Evolutionary conservation across 2,888 invertebrate species (phyloP).

Genomic region (Acronicta aceris): DNA sequence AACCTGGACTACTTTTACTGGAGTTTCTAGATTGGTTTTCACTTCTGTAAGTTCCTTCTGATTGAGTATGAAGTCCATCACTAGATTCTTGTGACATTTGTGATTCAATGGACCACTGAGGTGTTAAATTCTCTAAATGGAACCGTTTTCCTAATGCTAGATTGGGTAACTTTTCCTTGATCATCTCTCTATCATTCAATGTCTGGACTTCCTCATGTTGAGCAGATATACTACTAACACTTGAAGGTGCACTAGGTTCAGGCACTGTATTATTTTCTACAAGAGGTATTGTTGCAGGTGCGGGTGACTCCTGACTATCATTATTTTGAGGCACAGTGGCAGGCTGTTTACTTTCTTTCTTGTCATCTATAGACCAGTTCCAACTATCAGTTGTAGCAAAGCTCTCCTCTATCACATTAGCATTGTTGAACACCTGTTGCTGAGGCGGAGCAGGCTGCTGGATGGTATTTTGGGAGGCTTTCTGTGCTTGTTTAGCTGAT

Average conservation of each 20-base stretch:
- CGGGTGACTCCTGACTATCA: conserved; percentile 54
- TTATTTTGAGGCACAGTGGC: conserved; percentile 46
- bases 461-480: conserved; percentile 56
- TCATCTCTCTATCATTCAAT: conserved; percentile 78
- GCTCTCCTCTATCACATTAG: conserved; percentile 89
- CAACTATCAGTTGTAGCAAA: conserved; percentile 89
- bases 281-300: conserved; percentile 53
- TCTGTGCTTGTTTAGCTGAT: conserved; percentile 77
- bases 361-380: conserved; percentile 90
- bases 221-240: conserved; percentile 53
- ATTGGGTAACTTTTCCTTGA: conserved; percentile 82
- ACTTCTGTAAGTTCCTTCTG: conserved; percentile 90
- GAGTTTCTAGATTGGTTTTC: conserved; percentile 89
- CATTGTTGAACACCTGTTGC: conserved; percentile 73
- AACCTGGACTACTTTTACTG: conserved; percentile 82
- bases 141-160: conserved; percentile 81
- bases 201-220: conserved; percentile 74
- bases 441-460: conserved; percentile 54
- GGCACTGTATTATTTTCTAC: conserved; percentile 60
- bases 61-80: conserved; percentile 89
- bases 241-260: conserved; percentile 56
- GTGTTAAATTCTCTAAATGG: conserved; percentile 83
- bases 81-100: conserved; percentile 91
- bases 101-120: conserved; percentile 91
- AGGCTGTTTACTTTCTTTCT: conserved; percentile 66